Evolutionary conservation across 2,113 vertebrate species (phyloP).

Genomic region (Sitta europaea): DNA sequence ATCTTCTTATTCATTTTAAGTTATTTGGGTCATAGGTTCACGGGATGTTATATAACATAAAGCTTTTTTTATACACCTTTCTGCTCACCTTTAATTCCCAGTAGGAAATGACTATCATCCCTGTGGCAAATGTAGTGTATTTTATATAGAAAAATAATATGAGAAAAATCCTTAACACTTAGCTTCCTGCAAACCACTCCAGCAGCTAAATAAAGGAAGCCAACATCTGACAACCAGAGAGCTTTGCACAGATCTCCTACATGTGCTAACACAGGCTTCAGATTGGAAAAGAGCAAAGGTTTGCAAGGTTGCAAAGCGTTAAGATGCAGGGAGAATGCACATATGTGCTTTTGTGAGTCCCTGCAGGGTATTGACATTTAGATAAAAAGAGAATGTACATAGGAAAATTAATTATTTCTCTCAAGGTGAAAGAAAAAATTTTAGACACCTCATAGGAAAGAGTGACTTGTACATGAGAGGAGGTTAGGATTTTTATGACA

Average conservation of each 20-base stretch:
- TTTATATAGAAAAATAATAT: background rate
- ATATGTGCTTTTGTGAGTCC: background rate
- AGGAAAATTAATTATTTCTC: background rate
- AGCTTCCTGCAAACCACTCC: background rate
- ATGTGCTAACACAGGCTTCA: background rate
- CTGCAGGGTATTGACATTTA: background rate
- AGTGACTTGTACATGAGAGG: background rate
- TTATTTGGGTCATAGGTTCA: background rate
- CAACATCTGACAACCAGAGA: background rate
- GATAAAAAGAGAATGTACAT: background rate
- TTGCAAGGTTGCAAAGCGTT: background rate
- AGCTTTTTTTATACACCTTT: background rate
- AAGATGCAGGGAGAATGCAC: background rate
- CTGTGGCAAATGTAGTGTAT: background rate
- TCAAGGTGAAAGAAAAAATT: background rate
- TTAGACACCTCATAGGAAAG: background rate
- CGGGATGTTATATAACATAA: background rate
- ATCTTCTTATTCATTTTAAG: background rate
- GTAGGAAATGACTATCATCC: background rate
- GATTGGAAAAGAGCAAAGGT: background rate
- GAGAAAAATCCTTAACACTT: background rate
- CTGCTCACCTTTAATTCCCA: background rate
- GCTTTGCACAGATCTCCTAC: background rate
- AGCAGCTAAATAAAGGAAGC: background rate
- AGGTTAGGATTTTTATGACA: background rate